These are phyloP conservation scores for Harlomillsia oculata DNA, from an alignment of 1,140 invertebrate species.

Conservation along the genomic window DNA sequence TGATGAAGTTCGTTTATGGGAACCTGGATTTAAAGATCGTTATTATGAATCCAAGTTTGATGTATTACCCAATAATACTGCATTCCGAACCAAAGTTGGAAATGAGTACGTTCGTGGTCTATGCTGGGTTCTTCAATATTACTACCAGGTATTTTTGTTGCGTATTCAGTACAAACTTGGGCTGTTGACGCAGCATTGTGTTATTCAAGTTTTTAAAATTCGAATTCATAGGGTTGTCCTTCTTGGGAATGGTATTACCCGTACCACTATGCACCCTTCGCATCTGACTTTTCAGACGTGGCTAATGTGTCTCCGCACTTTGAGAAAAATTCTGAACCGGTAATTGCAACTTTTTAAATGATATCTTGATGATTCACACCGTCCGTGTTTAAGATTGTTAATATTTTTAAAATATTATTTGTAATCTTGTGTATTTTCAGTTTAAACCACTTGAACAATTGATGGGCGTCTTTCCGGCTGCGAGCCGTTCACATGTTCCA, in stretches of 20 bases:
- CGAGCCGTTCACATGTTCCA: conserved; percentile 87
- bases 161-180: not conserved
- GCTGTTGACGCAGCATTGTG: not conserved
- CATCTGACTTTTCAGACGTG: conserved; percentile 94
- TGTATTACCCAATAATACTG: conserved; percentile 64
- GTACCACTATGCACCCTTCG: conserved; percentile 99
- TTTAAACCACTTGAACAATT: conserved; percentile 96
- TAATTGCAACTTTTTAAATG: conserved; percentile 43
- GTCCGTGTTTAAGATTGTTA: conserved; percentile 3
- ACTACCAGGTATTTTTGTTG: conserved; percentile 65
- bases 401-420: conserved; percentile 9
- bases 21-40: conserved; percentile 93
- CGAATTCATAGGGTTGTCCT: conserved; percentile 66
- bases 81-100: conserved; percentile 82
- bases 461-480: conserved; percentile 98
- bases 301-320: conserved; percentile 74
- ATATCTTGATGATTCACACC: no score
- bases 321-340: conserved; percentile 75
- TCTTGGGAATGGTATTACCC: conserved; percentile 99
- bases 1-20: conserved; percentile 93
- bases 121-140: conserved; percentile 96
- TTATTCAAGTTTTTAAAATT: not conserved
- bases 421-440: conserved; percentile 43
- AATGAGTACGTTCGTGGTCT: conserved; percentile 89
- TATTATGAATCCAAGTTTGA: conserved; percentile 98